phyloP scores from a whole-genome alignment of 2,797 vertebrate genomes.

The Antrozous pallidus region DNA sequence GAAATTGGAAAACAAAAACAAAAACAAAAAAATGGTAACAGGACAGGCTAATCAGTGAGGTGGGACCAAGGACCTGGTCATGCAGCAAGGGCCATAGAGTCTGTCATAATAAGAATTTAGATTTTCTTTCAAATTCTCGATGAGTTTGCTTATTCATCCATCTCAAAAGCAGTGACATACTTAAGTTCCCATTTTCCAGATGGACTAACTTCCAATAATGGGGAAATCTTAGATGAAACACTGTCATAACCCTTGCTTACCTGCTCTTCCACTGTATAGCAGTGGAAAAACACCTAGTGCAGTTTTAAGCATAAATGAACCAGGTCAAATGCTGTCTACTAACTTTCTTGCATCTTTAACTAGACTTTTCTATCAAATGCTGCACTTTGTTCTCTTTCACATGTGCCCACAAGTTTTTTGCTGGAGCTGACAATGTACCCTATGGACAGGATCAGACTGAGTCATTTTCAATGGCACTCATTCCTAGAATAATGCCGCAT shows the following conservation, averaged over 20 bases:
- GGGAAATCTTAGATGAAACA: background rate
- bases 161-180: background rate
- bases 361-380: background rate
- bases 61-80: background rate
- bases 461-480: background rate
- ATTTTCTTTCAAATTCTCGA: background rate
- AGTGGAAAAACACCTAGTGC: background rate
- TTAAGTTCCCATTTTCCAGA: background rate
- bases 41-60: background rate
- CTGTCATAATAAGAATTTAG: background rate
- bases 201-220: background rate
- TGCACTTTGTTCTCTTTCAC: background rate
- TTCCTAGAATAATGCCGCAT: background rate
- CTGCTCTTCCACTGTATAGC: background rate
- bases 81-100: rapidly evolving
- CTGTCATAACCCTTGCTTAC: background rate
- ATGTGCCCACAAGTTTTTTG: background rate
- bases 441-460: background rate
- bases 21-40: background rate
- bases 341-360: background rate
- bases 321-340: background rate
- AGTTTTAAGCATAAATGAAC: background rate
- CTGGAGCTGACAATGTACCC: background rate
- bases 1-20: background rate
- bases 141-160: background rate